Evolutionary conservation across 2,113 vertebrate species (phyloP), one percentile per base, ranked within the genome.

Genomic region (Pterophyllum scalare): DNA sequence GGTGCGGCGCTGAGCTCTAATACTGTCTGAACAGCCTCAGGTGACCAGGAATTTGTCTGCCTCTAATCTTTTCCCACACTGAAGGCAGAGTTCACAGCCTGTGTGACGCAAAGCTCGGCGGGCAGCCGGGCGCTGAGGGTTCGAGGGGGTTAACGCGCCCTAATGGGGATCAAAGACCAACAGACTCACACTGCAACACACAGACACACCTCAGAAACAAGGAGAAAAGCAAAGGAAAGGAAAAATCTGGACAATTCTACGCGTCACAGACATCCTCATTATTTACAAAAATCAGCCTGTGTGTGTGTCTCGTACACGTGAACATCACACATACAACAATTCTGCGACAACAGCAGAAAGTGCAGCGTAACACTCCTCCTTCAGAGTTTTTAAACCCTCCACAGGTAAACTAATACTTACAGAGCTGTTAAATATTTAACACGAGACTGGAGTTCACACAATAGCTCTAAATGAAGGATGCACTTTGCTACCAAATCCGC

Each of bases 51-150:
- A 28, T 49, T 49, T 49, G 24, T 49, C 43, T 49, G 24, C 65
- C 65, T 70, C 43, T 49, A 70, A 70, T 70, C 40, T 70, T 49
- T 70, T 70, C 40, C 65, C 65, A 28, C 65, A 49, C 65, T 28
- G 65, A 49, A 20, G 40, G 64, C 40, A 28, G 64, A 49, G 40
- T 28, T 49, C 65, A 20, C 24, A 26, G 43, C 40, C 64, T 6
- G 5, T 28, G 40, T 28, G 24, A 7, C 65, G 49, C 24, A 5
- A 19, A 70, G 40, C 64, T 28, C 40, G 22, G 40, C 64, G 2
- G 64, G 52, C 19, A 56, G 20, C 54, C 9, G 20, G 54, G 20
- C 52, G 52, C 54, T 56, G 54, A 56, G 54, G 54, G 65, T 2
- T 10, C 4, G 24, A 11, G 11, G 22, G 62, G 14, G 38, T 67